Conservation (phyloP, 2,888 invertebrate genomes). For the Xanthorhoe spadicearia region DNA sequence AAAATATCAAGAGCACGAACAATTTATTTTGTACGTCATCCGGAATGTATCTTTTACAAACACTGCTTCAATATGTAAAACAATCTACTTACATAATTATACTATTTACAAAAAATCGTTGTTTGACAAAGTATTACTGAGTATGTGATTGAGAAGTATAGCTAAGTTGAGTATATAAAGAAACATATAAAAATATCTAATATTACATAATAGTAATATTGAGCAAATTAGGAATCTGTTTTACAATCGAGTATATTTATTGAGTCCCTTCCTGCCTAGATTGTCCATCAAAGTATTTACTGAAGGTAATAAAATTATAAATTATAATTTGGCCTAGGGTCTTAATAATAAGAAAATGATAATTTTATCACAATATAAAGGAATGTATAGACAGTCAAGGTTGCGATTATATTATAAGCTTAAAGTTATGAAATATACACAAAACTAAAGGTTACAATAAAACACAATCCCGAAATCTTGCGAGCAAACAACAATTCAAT, state of each 20-base stretch:
- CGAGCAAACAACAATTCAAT: constrained; percentile 71
- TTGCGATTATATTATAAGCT: constrained; percentile 51
- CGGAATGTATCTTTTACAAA: constrained; percentile 74
- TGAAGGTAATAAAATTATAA: constrained; percentile 11
- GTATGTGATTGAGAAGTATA: constrained; percentile 69
- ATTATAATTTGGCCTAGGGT: constrained; percentile 25
- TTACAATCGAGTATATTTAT: constrained; percentile 44
- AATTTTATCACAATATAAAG: constrained; percentile 35
- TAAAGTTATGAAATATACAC: constrained; percentile 50
- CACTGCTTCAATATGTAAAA: constrained; percentile 63
- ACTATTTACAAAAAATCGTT: constrained; percentile 59
- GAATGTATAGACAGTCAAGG: constrained; percentile 48
- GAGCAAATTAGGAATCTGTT: constrained; percentile 59
- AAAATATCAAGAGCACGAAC: constrained; percentile 74
- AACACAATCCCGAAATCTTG: constrained; percentile 69
- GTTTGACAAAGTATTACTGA: constrained; percentile 64
- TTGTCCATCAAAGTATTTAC: constrained; percentile 2
- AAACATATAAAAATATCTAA: constrained; percentile 45
- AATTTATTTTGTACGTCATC: constrained; percentile 81
- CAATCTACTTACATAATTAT: constrained; percentile 58
- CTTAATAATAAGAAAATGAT: constrained; percentile 30
- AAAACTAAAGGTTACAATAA: constrained; percentile 49
- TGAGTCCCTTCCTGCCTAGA: constrained; percentile 24
- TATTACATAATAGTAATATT: constrained; percentile 46
- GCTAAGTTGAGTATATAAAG: constrained; percentile 66